A percentile compares a stretch with the other conserved stretches of the same genome.
Conservation (phyloP, 2,797 vertebrate genomes). For the Poeciliopsis presidionis region DNA sequence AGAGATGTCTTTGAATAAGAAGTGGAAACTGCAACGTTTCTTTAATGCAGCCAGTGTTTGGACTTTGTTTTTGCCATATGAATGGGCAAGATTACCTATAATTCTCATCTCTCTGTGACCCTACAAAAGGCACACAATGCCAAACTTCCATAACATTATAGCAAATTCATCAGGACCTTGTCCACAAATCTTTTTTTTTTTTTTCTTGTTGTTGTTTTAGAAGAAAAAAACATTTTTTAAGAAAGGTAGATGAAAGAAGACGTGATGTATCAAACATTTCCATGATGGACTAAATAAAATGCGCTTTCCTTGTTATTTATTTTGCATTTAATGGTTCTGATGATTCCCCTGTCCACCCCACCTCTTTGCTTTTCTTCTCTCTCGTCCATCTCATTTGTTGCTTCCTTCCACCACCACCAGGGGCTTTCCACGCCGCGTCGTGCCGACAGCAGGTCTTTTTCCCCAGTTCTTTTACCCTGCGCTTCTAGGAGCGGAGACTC, state of each 20-base stretch:
- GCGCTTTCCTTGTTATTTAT: constrained; percentile 1
- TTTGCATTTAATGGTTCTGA: neutral
- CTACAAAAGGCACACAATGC: too few species aligned
- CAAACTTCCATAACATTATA: neutral
- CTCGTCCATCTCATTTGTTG: constrained; percentile 39
- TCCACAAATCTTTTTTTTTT: neutral
- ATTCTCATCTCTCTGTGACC: neutral
- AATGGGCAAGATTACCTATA: neutral
- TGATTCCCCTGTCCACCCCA: constrained; percentile 9
- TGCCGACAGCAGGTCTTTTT: constrained; percentile 40
- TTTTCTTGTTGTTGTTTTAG: too few species aligned
- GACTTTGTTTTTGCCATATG: neutral
- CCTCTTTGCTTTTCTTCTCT: constrained; percentile 17
- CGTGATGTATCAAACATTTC: neutral
- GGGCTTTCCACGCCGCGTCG: constrained; percentile 76
- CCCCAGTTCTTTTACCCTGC: constrained; percentile 45
- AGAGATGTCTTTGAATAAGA: neutral
- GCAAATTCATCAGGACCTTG: neutral
- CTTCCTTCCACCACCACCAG: constrained; percentile 80
- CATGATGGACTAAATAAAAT: constrained; percentile 1
- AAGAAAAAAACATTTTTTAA: neutral
- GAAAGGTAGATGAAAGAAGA: neutral
- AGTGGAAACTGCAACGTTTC: neutral
- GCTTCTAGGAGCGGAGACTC: constrained; percentile 62
- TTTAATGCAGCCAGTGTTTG: neutral